phyloP scores from a whole-genome alignment of 2,888 invertebrate genomes.

The Alloplasta piceator region DNA sequence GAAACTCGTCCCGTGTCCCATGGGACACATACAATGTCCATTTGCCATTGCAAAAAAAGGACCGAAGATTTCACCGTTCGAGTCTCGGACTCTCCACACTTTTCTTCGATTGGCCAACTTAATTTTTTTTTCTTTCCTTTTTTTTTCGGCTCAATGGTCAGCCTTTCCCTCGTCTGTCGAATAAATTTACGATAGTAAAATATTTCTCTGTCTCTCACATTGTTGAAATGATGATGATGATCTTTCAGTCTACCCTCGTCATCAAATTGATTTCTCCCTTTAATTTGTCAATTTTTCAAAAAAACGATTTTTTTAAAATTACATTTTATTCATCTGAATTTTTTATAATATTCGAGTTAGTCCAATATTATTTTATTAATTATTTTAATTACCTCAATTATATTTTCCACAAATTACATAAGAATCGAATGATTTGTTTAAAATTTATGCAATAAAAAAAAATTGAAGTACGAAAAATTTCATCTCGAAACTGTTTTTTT shows the following conservation, averaged over 20 bases:
- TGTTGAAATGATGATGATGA: slow-evolving; percentile 34
- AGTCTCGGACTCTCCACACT: neutral
- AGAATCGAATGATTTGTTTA: too few species aligned
- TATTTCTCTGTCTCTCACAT: neutral
- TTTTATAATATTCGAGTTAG: neutral
- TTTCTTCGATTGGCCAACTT: slow-evolving; percentile 5
- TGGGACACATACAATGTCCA: slow-evolving; percentile 14
- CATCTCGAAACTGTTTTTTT: too few species aligned
- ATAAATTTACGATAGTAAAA: slow-evolving; percentile 50
- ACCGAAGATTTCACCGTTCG: slow-evolving; percentile 12
- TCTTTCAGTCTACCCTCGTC: slow-evolving; percentile 27
- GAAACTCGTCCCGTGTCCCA: slow-evolving; percentile 26
- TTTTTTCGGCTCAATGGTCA: neutral
- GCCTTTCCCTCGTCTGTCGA: slow-evolving; percentile 16
- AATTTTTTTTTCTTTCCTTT: slow-evolving; percentile 7
- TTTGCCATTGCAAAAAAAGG: neutral
- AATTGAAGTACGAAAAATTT: too few species aligned
- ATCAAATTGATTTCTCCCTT: neutral
- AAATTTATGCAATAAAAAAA: too few species aligned
- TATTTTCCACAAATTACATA: too few species aligned
- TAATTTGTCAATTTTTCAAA: too few species aligned
- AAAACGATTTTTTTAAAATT: too few species aligned
- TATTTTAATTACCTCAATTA: too few species aligned
- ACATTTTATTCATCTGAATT: neutral
- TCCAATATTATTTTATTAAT: too few species aligned